phyloP scores from a whole-genome alignment of 2,888 invertebrate species.

The Furcula furcula region DNA sequence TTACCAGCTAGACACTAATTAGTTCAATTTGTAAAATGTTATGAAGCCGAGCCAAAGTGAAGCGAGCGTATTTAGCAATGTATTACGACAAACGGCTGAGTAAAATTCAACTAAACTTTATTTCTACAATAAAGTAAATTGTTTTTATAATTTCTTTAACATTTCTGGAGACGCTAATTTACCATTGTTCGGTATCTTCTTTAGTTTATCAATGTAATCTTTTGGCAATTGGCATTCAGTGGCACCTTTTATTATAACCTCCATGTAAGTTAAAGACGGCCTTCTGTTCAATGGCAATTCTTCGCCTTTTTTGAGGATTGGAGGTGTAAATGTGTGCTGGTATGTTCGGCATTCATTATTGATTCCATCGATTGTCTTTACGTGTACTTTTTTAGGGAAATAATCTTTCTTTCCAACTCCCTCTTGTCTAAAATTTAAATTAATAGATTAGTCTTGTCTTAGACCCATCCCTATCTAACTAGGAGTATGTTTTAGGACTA shows the following conservation, averaged over 20 bases:
- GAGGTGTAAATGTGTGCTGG: slow-evolving; percentile 9
- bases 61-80: no score
- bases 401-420: slow-evolving; percentile 13
- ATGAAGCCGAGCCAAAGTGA: no score
- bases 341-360: slow-evolving; percentile 13
- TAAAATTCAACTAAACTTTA: no score
- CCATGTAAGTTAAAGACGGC: slow-evolving; percentile 22
- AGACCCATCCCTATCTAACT: no score
- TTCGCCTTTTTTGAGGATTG: background rate
- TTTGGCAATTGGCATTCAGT: slow-evolving; percentile 15
- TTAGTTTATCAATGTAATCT: slow-evolving; percentile 14
- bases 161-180: slow-evolving; percentile 4
- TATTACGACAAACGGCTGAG: no score
- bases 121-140: no score
- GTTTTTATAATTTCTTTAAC: background rate
- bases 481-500: no score
- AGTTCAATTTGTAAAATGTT: no score
- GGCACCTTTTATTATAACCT: slow-evolving; percentile 18
- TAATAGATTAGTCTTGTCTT: no score
- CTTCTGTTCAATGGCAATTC: slow-evolving; percentile 13
- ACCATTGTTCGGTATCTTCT: slow-evolving; percentile 16
- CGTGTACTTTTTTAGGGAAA: slow-evolving; percentile 11
- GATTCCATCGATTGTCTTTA: slow-evolving; percentile 3
- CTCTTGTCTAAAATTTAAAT: slow-evolving; percentile 20
- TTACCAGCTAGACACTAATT: no score